Base-by-base conservation (phyloP, 35 echinoderm and acorn worm species). In the Apostichopus californicus region DNA sequence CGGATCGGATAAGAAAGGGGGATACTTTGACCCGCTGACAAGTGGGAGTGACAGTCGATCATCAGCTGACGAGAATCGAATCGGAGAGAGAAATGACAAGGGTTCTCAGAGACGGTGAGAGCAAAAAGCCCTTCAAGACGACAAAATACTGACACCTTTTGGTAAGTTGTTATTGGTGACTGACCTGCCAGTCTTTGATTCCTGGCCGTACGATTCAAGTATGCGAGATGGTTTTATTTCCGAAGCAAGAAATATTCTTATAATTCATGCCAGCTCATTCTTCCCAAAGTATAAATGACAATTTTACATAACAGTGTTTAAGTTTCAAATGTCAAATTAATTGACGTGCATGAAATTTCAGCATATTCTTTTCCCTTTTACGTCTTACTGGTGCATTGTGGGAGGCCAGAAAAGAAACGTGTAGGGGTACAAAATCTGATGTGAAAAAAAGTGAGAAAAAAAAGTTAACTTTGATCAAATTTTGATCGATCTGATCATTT, bases 41-140 rank as follows among this genome's bases (percentile, higher is more conserved):
- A 85, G 81, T 85, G 81, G 81, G 55, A 55, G 55, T 83, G 80
- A 83, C 80, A 83, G 80, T 6, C 80, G 2, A 55, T 83, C 80
- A 68, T 11, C 11, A 14, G 71, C 14, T 75, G 71, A 22, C 71
- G n/a, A 22, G 17, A 75, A 18, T 75, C 71, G n/a, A 14, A 6
- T 75, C 20, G 17, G 71, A 22, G 6, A 18, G 11, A 18, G n/a
- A 18, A 20, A 75, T 18, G 17, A n/a, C 6, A 8, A 61, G 12
- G 58, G 12, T 61, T 61, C 58, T 61, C 8, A 61, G 17, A 75
- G 71, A 75, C 71, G 17, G 17, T 75, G 71, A 75, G 71, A 75
- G 71, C 13, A 18, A n/a, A 75, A 6, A 75, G 71, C 71, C 71
- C 71, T 75, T 22, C 71, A 75, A n/a, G n/a, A n/a, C 15, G 71